These are phyloP conservation scores for Papilio helenus DNA, from an alignment of 1,140 invertebrate genomes.

Conservation along the genomic window DNA sequence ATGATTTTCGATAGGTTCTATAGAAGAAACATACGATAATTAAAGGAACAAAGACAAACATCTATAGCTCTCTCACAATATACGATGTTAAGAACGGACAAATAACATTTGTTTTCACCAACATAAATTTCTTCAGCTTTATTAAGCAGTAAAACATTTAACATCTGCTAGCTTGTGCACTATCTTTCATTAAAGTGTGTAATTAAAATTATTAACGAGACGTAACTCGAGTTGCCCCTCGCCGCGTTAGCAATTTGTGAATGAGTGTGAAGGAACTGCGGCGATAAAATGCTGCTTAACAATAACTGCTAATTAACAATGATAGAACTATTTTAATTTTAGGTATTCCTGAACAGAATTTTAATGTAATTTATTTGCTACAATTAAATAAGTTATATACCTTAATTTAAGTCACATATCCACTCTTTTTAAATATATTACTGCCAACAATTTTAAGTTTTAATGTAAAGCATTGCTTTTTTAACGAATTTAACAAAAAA, in stretches of 20 bases:
- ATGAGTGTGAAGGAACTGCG: constrained; percentile 42
- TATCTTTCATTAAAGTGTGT: constrained; percentile 47
- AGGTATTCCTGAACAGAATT: no score
- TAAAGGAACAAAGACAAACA: no score
- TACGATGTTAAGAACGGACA: neutral
- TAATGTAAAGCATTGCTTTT: no score
- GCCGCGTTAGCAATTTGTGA: constrained; percentile 51
- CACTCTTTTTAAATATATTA: neutral
- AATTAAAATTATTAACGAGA: constrained; percentile 63
- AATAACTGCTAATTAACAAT: neutral
- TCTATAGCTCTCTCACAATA: no score
- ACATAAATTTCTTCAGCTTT: neutral
- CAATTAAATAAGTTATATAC: no score
- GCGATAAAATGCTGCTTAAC: constrained; percentile 54
- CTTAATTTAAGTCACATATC: no score
- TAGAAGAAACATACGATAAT: no score
- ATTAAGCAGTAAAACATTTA: neutral
- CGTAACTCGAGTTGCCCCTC: constrained; percentile 45
- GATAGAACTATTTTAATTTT: neutral
- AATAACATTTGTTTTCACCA: neutral
- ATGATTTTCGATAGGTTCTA: no score
- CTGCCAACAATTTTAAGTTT: no score
- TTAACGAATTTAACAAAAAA: no score
- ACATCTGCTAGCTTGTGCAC: constrained; percentile 26
- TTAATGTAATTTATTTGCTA: no score